Evolutionary conservation across 2,797 vertebrate species (phyloP).

Genomic region (Sarcoramphus papa): DNA sequence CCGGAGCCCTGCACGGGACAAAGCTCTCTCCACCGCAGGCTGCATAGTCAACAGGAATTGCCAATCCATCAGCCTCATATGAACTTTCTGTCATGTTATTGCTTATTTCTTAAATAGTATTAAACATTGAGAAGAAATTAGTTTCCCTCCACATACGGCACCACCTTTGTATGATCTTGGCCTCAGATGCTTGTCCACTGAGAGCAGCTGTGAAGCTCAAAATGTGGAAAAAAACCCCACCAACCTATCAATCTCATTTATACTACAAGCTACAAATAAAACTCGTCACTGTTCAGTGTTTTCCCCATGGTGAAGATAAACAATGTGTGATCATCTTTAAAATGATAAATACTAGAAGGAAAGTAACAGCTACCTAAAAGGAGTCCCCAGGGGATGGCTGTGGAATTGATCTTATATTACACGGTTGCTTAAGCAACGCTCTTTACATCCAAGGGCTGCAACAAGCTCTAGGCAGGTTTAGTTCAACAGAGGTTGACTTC

Average conservation of each 20-base stretch:
- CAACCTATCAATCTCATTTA: not conserved
- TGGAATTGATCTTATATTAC: not conserved
- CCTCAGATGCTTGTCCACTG: not conserved
- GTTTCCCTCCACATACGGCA: not conserved
- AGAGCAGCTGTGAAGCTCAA: not conserved
- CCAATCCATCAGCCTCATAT: not conserved
- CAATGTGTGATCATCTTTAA: not conserved
- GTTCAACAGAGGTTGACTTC: not conserved
- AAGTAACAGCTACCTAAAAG: not conserved
- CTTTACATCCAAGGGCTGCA: not conserved
- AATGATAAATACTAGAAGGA: not conserved
- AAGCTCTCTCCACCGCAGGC: not conserved
- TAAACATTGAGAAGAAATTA: not conserved
- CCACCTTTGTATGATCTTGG: not conserved
- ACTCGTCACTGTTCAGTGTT: not conserved
- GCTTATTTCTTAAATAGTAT: not conserved
- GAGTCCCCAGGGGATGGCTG: not conserved
- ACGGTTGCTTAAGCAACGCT: conserved; percentile 17
- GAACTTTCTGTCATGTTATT: not conserved
- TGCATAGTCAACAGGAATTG: not conserved
- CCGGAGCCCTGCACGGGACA: fast-evolving
- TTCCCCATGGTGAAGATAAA: not conserved
- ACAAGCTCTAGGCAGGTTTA: not conserved
- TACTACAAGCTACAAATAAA: not conserved
- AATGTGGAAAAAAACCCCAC: fast-evolving